Evolutionary conservation across 2,113 vertebrate species (phyloP).

Genomic region (Pungitius pungitius): DNA sequence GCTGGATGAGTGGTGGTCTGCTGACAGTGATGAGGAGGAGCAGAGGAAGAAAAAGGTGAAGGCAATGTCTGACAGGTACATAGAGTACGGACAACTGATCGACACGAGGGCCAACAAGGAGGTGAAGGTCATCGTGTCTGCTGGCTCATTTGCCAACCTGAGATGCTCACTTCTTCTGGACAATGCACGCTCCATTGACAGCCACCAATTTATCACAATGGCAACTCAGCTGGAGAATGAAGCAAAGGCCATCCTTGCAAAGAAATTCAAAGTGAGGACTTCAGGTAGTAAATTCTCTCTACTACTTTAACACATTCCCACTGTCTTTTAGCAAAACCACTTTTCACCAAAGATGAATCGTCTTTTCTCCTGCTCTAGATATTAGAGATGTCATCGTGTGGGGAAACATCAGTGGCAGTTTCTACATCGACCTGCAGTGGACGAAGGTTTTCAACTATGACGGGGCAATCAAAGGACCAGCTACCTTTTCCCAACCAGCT

Average conservation of each 20-base stretch:
- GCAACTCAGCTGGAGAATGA: constrained; percentile 83
- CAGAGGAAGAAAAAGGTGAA: constrained; percentile 33
- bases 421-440: constrained; percentile 88
- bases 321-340: neutral
- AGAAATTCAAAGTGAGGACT: constrained; percentile 79
- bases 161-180: constrained; percentile 81
- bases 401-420: constrained; percentile 89
- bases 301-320: fast-evolving
- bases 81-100: constrained; percentile 82
- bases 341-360: fast-evolving
- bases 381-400: constrained; percentile 89
- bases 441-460: constrained; percentile 83
- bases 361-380: constrained; percentile 74
- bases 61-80: constrained; percentile 72
- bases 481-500: constrained; percentile 77
- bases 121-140: constrained; percentile 86
- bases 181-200: constrained; percentile 70
- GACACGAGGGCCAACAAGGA: constrained; percentile 79
- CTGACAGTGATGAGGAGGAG: neutral
- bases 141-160: constrained; percentile 84
- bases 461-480: constrained; percentile 85
- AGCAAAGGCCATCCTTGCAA: constrained; percentile 83
- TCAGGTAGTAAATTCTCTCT: constrained; percentile 78
- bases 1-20: constrained; percentile 80
- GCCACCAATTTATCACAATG: constrained; percentile 81